Base-by-base conservation (phyloP, 64 coral and sea anemone species). In the Cladopsammia gracilis region DNA sequence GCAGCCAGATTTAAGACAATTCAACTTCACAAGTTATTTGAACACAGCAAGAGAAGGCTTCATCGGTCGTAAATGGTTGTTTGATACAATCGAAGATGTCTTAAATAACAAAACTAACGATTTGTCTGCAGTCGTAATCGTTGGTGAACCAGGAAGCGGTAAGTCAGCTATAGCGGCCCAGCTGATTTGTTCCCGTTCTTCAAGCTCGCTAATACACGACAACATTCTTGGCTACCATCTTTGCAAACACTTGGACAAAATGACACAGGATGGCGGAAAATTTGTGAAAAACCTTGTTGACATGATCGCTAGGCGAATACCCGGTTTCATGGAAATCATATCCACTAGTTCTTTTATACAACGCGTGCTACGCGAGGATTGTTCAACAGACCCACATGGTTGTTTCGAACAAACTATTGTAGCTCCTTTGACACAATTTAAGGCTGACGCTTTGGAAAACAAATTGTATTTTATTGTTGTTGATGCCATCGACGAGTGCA, bases 191-290 rank as follows among this genome's bases (percentile, higher is more conserved):
- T 95, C 89, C 10, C 67, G 79, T 25, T 5, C 71, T 1, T 87
- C 89, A 45, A 95, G 84, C 50, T 19, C 62, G 20, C 73, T 82
- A 7, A 87, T 95, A 50, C 82, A 91, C 62, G 52, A 44, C 10
- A 81, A 53, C 20, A 91, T 95, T 25, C 54, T 91, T 58, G 94
- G 73, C 25, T 95, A 95, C 45, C 94, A 95, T 20, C 34, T 95
- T 18, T 95, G 94, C 58, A 91, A 75, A 26, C 85, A 91, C 64
- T 91, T 74, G 19, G 68, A 95, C 58, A 79, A 56, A 68, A 61
- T 71, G 15, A 95, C 94, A 51, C 73, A 87, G n/a, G 73, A 88
- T 91, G 73, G 23, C 18, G 94, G 64, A 4, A 65, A 67, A 75
- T 89, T 94, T 76, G 87, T 94, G 20, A 43, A 20, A 75, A 94